A percentile compares a stretch with the other conserved stretches of the same genome.
Conservation (phyloP, 2,113 vertebrate genomes). For the Tyto alba region DNA sequence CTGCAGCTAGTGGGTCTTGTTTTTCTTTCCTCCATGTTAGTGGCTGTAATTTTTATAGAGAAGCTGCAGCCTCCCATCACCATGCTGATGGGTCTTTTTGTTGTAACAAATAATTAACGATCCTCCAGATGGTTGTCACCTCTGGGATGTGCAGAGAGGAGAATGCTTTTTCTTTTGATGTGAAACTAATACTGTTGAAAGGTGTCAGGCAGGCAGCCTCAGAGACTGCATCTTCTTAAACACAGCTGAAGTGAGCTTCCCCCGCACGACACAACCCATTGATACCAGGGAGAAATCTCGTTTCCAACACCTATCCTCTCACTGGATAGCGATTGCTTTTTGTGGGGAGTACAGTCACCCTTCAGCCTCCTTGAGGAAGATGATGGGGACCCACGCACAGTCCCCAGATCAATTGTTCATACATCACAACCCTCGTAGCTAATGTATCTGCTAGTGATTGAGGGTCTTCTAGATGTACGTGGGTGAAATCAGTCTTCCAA, state of each 20-base stretch:
- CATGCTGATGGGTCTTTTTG: conserved; percentile 36
- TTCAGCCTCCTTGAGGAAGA: not conserved
- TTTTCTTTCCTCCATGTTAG: not conserved
- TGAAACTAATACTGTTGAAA: conserved; percentile 47
- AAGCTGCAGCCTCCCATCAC: conserved; percentile 45
- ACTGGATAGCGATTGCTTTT: not conserved
- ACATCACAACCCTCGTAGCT: not conserved
- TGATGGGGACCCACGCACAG: not conserved
- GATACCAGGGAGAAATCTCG: not conserved
- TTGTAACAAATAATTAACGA: conserved; percentile 68
- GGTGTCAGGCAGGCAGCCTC: conserved; percentile 42
- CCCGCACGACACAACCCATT: not conserved
- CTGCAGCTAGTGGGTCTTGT: not conserved
- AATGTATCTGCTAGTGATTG: not conserved
- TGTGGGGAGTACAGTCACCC: not conserved
- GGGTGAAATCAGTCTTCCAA: not conserved
- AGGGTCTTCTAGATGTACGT: not conserved
- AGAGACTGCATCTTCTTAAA: not conserved
- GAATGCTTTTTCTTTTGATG: conserved; percentile 43
- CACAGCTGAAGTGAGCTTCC: not conserved
- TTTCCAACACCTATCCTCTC: not conserved
- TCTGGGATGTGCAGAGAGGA: conserved; percentile 21
- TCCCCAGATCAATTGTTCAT: not conserved
- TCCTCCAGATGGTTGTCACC: conserved; percentile 51
- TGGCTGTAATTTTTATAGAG: not conserved